Conservation (phyloP, 2,797 vertebrate genomes). For the Cuculus canorus region DNA sequence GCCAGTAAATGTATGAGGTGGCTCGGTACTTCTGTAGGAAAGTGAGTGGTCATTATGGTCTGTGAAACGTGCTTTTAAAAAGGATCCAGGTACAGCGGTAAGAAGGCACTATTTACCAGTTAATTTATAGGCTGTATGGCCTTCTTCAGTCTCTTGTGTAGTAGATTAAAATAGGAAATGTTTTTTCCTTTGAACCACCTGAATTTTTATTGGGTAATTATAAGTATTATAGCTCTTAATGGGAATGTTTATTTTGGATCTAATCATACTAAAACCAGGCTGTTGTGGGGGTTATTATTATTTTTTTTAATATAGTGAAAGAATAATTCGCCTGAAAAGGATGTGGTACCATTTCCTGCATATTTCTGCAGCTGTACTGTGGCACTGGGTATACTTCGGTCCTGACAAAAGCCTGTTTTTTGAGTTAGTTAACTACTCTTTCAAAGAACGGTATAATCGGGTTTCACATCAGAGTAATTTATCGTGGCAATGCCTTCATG, state of each 20-base stretch:
- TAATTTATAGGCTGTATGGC: neutral
- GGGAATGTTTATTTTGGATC: neutral
- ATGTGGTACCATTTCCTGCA: neutral
- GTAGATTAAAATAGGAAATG: neutral
- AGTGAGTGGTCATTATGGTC: neutral
- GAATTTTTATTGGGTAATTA: neutral
- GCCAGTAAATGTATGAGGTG: neutral
- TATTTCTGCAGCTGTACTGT: neutral
- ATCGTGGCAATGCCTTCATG: accelerated
- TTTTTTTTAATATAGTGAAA: neutral
- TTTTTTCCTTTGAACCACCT: neutral
- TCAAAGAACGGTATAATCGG: neutral
- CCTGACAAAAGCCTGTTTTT: neutral
- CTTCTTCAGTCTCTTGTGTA: neutral
- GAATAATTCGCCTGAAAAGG: neutral
- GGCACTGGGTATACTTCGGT: neutral
- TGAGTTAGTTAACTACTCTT: neutral
- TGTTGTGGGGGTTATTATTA: neutral
- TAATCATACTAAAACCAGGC: neutral
- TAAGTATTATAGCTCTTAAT: neutral
- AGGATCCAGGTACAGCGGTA: neutral
- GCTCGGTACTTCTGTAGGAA: neutral
- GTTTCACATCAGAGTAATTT: accelerated
- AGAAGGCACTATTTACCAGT: neutral
- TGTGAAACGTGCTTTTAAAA: neutral